phyloP scores from a whole-genome alignment of 2,888 invertebrate species.

The Nezara viridula region DNA sequence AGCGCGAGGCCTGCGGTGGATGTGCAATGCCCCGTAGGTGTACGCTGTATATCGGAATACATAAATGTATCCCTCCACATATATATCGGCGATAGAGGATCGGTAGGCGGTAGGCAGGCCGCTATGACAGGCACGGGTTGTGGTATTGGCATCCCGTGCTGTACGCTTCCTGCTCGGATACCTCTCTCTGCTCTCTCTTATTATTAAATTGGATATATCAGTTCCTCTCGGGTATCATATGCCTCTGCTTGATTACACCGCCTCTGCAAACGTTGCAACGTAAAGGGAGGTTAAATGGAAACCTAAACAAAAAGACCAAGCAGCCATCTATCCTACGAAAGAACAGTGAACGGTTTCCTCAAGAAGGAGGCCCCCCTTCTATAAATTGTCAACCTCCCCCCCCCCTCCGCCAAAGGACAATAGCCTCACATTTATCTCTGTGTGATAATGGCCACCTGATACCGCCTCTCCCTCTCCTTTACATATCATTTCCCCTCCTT shows the following conservation, averaged over 20 bases:
- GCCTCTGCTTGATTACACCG: too few species aligned
- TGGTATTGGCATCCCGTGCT: background rate
- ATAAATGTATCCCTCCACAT: background rate
- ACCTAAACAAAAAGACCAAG: too few species aligned
- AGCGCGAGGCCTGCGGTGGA: background rate
- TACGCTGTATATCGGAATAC: background rate
- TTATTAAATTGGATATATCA: background rate
- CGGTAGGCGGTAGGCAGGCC: too few species aligned
- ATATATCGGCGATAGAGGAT: background rate
- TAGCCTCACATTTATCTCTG: slow-evolving; percentile 27
- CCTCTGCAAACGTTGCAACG: too few species aligned
- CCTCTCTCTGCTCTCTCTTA: slow-evolving; percentile 11
- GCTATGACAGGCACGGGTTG: background rate
- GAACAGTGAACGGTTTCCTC: background rate
- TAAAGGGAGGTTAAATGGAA: too few species aligned
- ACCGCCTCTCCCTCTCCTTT: slow-evolving; percentile 24
- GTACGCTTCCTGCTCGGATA: background rate
- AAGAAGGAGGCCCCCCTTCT: background rate
- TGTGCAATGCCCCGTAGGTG: background rate
- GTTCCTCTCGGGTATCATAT: background rate
- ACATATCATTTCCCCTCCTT: slow-evolving; percentile 45
- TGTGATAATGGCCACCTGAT: slow-evolving; percentile 55
- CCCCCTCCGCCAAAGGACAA: slow-evolving; percentile 15
- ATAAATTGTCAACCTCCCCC: slow-evolving; percentile 11
- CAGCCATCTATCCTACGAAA: too few species aligned